These are phyloP conservation scores for Arrhopalites spinosus DNA, from an alignment of 2,888 invertebrate genomes.

Conservation along the genomic window DNA sequence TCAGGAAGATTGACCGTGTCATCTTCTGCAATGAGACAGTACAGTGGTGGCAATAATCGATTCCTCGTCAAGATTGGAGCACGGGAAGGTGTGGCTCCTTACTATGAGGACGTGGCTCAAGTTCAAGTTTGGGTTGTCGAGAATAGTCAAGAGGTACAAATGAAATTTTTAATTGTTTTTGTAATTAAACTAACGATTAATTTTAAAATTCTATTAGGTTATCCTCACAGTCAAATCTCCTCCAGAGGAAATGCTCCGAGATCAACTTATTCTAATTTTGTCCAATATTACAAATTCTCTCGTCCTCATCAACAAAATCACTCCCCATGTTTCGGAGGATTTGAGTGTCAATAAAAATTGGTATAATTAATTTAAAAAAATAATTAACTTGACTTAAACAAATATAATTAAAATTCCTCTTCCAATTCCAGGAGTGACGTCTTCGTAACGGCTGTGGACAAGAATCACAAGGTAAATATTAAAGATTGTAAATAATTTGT, in stretches of 20 bases:
- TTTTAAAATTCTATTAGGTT: too few species aligned
- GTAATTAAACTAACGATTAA: too few species aligned
- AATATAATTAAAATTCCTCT: not conserved
- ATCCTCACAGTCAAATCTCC: slow-evolving; percentile 82
- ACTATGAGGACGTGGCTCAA: slow-evolving; percentile 74
- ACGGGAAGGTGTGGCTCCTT: slow-evolving; percentile 78
- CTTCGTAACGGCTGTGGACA: slow-evolving; percentile 80
- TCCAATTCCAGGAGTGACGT: slow-evolving; percentile 75
- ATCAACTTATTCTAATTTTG: slow-evolving; percentile 74
- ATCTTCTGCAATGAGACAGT: slow-evolving; percentile 82
- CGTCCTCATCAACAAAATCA: slow-evolving; percentile 79
- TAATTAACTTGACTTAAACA: not conserved
- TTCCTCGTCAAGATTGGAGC: slow-evolving; percentile 84
- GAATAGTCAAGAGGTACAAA: slow-evolving; percentile 76
- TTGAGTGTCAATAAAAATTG: slow-evolving; percentile 71
- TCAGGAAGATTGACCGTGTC: slow-evolving; percentile 72
- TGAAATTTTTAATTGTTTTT: too few species aligned
- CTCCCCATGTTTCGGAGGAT: slow-evolving; percentile 72
- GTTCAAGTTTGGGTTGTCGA: slow-evolving; percentile 92
- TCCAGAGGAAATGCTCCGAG: slow-evolving; percentile 74
- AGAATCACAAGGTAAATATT: too few species aligned
- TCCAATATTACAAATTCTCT: slow-evolving; percentile 76
- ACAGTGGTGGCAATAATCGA: slow-evolving; percentile 74
- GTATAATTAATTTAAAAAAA: slow-evolving; percentile 59
- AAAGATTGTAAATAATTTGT: too few species aligned